Evolutionary conservation across 2,797 vertebrate species (phyloP), one percentile per base, ranked within the genome.

Genomic region (Pygocentrus nattereri): DNA sequence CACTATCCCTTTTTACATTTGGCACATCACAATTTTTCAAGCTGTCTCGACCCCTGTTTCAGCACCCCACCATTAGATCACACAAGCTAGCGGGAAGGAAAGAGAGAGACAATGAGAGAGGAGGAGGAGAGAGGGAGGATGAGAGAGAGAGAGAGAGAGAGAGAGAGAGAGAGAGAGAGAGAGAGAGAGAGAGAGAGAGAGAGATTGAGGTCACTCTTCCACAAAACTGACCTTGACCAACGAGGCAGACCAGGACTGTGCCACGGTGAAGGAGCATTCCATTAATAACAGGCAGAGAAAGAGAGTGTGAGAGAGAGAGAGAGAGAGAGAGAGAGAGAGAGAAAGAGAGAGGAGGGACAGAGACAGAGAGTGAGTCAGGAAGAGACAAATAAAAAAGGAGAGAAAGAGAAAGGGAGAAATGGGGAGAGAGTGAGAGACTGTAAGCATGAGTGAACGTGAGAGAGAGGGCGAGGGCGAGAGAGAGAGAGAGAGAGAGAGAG

Each of bases 171-270:
- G 25, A 38, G 18, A 65, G 31, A 41, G n/a, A 38, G 27, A 18
- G 64, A 41, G 56, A 58, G 18, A 19, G n/a, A 31, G 50, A 11
- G 34, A 59, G 62, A 78, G 41, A 30, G 19, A 65, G 58, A 21
- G n/a, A 44, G 13, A 74, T 31, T 13, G 56, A 74, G 76, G 56
- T 16, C 74, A 27, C 61, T 79, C 69, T 78, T 82, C 47, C 71
- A 74, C 64, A 76, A 76, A 82, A 64, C 68, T 73, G 76, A 84
- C 85, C 83, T 84, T 86, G 74, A 79, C 67, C 76, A 73, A 69
- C 31, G 15, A 73, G 47, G 11, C 56, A 47, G 50, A 52, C 31
- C 58, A 56, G 61, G 41, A 58, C 30, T 10, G 27, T 5, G 3
- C 34, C 34, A 54, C 11, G 0, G 69, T 25, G 62, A 61, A 58